These are phyloP conservation scores for Atlantisia rogersi DNA, from an alignment of 2,113 vertebrate genomes.

Conservation along the genomic window DNA sequence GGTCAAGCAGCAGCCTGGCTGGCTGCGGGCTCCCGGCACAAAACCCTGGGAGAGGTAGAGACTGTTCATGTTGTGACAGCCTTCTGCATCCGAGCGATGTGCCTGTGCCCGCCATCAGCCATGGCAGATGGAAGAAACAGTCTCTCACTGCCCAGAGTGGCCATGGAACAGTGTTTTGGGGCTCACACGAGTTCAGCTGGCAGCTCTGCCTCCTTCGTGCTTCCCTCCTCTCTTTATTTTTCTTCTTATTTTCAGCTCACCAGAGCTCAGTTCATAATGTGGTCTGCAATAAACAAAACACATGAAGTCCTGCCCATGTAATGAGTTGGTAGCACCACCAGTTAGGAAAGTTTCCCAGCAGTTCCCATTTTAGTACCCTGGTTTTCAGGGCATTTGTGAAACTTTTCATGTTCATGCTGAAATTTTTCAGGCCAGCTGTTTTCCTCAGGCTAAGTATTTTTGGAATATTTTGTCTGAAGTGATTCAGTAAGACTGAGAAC, in stretches of 20 bases:
- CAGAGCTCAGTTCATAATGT: not conserved
- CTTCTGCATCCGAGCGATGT: not conserved
- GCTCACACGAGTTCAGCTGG: not conserved
- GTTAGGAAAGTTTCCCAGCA: not conserved
- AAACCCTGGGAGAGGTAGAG: constrained; percentile 15
- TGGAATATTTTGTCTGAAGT: not conserved
- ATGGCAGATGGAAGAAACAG: not conserved
- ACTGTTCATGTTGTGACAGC: not conserved
- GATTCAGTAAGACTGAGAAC: constrained; percentile 1
- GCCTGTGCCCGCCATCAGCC: not conserved
- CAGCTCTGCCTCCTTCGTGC: not conserved
- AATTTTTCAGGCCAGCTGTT: not conserved
- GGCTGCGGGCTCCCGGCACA: not conserved
- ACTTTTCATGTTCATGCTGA: not conserved
- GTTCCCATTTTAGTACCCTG: not conserved
- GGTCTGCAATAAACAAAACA: not conserved
- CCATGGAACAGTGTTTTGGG: not conserved
- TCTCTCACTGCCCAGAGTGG: not conserved
- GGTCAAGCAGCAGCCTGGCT: not conserved
- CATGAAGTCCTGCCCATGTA: not conserved
- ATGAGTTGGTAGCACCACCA: not conserved
- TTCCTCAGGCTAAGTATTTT: not conserved
- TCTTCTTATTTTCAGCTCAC: not conserved
- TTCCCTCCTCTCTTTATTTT: not conserved
- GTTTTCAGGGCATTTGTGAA: not conserved